Conservation (phyloP, 2,113 vertebrate species). For the Sceloporus undulatus region DNA sequence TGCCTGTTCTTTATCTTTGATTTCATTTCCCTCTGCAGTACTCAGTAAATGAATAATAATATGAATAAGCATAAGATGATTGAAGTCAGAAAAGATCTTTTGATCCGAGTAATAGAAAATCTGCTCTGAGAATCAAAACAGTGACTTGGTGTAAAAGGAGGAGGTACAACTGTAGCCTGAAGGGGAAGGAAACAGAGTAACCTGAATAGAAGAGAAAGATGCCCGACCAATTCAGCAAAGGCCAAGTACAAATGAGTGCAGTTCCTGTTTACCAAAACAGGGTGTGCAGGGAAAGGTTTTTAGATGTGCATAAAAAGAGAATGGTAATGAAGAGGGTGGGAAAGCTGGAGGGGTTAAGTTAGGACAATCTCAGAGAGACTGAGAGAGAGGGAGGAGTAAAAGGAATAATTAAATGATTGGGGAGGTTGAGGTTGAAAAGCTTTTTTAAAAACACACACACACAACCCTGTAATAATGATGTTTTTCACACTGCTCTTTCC, state of each 20-base stretch:
- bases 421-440: conserved; percentile 36
- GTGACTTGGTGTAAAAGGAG: fast-evolving
- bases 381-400: conserved; percentile 37
- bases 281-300: conserved; percentile 11
- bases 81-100: conserved; percentile 7
- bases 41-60: not conserved
- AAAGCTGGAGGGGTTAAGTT: conserved; percentile 49
- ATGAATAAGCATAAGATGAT: not conserved
- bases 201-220: not conserved
- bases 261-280: not conserved
- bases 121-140: not conserved
- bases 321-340: not conserved
- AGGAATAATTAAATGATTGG: conserved; percentile 51
- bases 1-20: not conserved
- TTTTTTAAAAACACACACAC: not conserved
- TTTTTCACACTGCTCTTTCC: conserved; percentile 48
- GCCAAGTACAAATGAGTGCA: not conserved
- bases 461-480: conserved; percentile 41
- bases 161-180: not conserved
- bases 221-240: not conserved
- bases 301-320: conserved; percentile 34
- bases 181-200: not conserved
- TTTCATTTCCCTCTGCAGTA: not conserved
- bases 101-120: not conserved
- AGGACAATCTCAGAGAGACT: conserved; percentile 22